These are phyloP conservation scores for Monodelphis domestica DNA, from an alignment of 2,797 vertebrate genomes.

Conservation along the genomic window DNA sequence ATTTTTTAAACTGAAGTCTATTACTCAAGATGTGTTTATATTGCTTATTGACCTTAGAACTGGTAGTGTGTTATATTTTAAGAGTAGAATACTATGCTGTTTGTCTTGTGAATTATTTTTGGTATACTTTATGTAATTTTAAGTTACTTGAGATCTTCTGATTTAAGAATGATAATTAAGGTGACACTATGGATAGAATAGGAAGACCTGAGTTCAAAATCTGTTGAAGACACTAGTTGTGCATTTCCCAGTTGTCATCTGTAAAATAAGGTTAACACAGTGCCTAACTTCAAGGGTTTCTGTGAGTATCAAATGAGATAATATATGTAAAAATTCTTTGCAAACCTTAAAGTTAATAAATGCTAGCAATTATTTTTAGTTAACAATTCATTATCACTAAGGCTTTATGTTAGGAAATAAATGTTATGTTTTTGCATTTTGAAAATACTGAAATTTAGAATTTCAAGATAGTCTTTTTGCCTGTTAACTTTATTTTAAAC, in stretches of 20 bases:
- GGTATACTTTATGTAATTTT: not conserved
- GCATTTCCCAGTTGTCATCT: not conserved
- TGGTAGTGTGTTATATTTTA: not conserved
- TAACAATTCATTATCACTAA: not conserved
- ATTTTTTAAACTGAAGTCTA: not conserved
- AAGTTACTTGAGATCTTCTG: not conserved
- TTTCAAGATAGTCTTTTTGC: not conserved
- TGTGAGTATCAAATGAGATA: not conserved
- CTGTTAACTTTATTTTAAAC: not conserved
- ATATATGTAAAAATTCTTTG: not conserved
- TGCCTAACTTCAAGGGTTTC: not conserved
- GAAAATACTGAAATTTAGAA: not conserved
- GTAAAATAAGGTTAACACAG: not conserved
- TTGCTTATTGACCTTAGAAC: not conserved
- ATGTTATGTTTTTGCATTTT: not conserved
- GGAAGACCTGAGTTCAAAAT: not conserved
- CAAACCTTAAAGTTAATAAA: not conserved
- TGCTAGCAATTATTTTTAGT: not conserved
- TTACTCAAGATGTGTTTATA: not conserved
- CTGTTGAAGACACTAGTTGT: not conserved
- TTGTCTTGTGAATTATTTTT: not conserved
- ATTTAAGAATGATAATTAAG: not conserved
- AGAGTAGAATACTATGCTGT: not conserved
- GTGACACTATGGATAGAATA: not conserved
- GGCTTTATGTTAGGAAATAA: not conserved